Percentiles rank a stretch among this genome's conserved stretches.
phyloP scores from a whole-genome alignment of 2,888 invertebrate genomes.

The Hipparchia sbordonii region DNA sequence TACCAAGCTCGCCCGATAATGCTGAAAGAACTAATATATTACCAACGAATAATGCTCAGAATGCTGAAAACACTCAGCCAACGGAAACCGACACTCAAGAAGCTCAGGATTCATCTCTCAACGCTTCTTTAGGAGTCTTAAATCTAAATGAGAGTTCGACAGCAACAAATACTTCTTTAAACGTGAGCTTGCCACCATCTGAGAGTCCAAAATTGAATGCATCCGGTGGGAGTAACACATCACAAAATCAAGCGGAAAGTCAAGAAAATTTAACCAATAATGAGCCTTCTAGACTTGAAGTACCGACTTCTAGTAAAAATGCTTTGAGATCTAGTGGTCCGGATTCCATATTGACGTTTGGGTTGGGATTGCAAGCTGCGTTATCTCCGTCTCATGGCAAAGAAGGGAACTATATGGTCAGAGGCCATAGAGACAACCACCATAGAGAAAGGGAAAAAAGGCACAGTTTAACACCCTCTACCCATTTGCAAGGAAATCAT shows the following conservation, averaged over 20 bases:
- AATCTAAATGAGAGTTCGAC: slow-evolving; percentile 75
- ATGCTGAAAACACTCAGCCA: slow-evolving; percentile 44
- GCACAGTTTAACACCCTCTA: slow-evolving; percentile 78
- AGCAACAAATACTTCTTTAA: slow-evolving; percentile 74
- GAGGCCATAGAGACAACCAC: slow-evolving; percentile 61
- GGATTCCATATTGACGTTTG: slow-evolving; percentile 67
- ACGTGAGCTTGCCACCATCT: slow-evolving; percentile 69
- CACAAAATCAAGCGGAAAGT: slow-evolving; percentile 53
- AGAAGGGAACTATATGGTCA: slow-evolving; percentile 58
- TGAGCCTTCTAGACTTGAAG: slow-evolving; percentile 56
- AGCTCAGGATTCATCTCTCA: slow-evolving; percentile 44
- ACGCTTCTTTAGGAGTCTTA: slow-evolving; percentile 70
- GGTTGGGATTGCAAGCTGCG: slow-evolving; percentile 68
- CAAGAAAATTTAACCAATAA: slow-evolving; percentile 53
- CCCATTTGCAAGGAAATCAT: slow-evolving; percentile 67
- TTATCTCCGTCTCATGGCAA: slow-evolving; percentile 70
- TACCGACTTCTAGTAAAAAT: slow-evolving; percentile 68
- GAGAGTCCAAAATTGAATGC: slow-evolving; percentile 68
- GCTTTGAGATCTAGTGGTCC: slow-evolving; percentile 57
- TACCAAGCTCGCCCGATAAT: slow-evolving; percentile 86
- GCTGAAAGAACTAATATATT: slow-evolving; percentile 56
- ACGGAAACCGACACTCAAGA: slow-evolving; percentile 49
- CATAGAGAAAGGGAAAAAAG: slow-evolving; percentile 78
- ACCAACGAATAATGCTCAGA: slow-evolving; percentile 45
- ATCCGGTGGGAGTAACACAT: slow-evolving; percentile 45